Conservation (phyloP, 2,113 vertebrate species). For the Casuarius casuarius region DNA sequence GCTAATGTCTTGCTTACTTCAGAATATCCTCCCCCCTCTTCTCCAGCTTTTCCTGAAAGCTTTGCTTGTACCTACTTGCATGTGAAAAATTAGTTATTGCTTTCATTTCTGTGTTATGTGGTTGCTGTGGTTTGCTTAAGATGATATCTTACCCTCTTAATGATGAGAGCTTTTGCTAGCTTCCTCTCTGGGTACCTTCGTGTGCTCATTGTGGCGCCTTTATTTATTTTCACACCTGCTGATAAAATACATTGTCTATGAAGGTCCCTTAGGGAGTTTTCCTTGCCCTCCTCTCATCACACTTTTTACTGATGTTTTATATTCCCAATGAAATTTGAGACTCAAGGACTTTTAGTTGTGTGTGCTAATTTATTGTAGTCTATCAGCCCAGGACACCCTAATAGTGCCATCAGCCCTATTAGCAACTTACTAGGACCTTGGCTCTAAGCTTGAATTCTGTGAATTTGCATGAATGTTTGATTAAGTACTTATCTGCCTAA, state of each 20-base stretch:
- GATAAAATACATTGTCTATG: not conserved
- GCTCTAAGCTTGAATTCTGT: not conserved
- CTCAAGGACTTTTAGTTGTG: not conserved
- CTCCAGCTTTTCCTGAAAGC: not conserved
- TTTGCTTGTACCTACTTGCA: not conserved
- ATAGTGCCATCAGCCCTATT: rapidly evolving
- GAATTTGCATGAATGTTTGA: not conserved
- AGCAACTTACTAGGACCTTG: not conserved
- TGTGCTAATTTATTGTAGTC: not conserved
- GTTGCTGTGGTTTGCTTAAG: not conserved
- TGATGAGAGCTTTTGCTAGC: not conserved
- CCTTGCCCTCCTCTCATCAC: not conserved
- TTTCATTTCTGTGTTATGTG: not conserved
- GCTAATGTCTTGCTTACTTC: not conserved
- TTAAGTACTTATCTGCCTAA: not conserved
- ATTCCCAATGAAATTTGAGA: not conserved
- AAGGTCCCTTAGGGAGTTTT: not conserved
- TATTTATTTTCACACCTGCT: not conserved
- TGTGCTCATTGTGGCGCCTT: not conserved
- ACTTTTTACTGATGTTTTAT: slow-evolving; percentile 7
- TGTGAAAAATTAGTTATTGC: not conserved
- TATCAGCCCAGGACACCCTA: not conserved
- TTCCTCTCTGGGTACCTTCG: not conserved
- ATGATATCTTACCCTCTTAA: not conserved
- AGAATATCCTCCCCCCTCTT: not conserved